Evolutionary conservation across 2,888 invertebrate species (phyloP), one percentile per base, ranked within the genome.

Genomic region (Anthophora plumipes): DNA sequence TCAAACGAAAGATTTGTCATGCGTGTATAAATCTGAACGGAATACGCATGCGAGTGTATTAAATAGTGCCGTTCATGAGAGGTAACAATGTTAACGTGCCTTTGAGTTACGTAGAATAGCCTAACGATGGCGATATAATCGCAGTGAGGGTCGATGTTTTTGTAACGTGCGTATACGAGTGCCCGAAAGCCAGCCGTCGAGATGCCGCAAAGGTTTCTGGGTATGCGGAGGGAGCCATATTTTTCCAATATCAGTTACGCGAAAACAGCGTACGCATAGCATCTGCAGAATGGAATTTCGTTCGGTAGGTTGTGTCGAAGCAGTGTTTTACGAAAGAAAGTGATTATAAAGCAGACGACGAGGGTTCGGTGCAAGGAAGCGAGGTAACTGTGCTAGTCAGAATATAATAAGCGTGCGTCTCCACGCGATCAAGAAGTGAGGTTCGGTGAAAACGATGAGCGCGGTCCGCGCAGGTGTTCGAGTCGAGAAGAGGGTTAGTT

Each of bases 151-250:
- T 83, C 86, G 70, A 88, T 86, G 88, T 88, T 88, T 88, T 88
- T 77, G 79, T 80, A 80, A 88, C 66, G 88, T 77, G 64, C 61
- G 72, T 88, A 86, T 68, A 75, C 79, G 76, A 85, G 89, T 88
- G 88, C 82, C 88, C 85, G 87, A 87, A 88, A 89, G 90, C 83
- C 84, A 89, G 88, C 83, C 83, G 87, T 85, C 89, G 90, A 89
- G 90, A 90, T 90, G 91, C 88, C 94, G 94, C 94, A 94, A 94
- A 92, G 94, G 93, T 94, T 94, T 94, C 94, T 94, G 94, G 94
- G 94, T 94, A 94, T 94, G 92, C 93, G 93, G 94, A 94, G 94
- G 94, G 94, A 94, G 94, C 95, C 94, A 94, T 94, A 94, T 94
- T 94, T 94, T 94, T 94, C 90, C 94, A 94, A 94, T 94, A 94